A percentile compares a stretch with the other conserved stretches of the same genome.
These are phyloP conservation scores for Ursus arctos DNA, from an alignment of 2,113 vertebrate genomes.

Conservation along the genomic window DNA sequence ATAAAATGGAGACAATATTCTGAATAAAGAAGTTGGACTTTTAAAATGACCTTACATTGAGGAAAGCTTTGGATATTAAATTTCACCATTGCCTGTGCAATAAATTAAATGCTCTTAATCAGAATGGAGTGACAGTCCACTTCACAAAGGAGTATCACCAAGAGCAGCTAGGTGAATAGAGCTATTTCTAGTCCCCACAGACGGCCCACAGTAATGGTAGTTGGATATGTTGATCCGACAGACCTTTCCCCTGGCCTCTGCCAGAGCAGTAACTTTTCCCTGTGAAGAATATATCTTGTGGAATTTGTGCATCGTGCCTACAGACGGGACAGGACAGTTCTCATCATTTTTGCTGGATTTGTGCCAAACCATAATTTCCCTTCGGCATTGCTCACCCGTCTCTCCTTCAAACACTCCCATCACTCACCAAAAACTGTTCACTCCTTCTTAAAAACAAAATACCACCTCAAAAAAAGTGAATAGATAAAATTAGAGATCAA, in stretches of 20 bases:
- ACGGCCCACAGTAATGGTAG: not conserved
- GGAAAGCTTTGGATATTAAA: constrained; percentile 62
- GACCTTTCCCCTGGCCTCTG: not conserved
- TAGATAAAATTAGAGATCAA: not conserved
- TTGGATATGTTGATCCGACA: not conserved
- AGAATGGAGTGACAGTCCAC: constrained; percentile 36
- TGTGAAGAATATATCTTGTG: not conserved
- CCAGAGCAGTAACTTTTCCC: not conserved
- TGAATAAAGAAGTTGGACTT: constrained; percentile 52
- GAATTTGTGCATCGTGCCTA: not conserved
- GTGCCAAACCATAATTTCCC: not conserved
- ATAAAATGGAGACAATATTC: not conserved
- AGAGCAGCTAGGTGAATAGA: constrained; percentile 33
- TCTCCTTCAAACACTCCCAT: not conserved
- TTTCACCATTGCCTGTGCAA: constrained; percentile 63
- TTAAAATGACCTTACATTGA: constrained; percentile 61
- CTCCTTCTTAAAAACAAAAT: not conserved
- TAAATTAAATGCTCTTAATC: constrained; percentile 70
- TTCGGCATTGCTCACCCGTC: not conserved
- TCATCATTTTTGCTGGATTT: not conserved
- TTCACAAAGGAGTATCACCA: constrained; percentile 39
- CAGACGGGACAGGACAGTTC: not conserved
- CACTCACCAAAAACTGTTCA: not conserved
- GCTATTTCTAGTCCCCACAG: not conserved
- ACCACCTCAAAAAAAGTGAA: not conserved